Conservation (phyloP, 2,113 vertebrate species). For the Hemiscyllium ocellatum region DNA sequence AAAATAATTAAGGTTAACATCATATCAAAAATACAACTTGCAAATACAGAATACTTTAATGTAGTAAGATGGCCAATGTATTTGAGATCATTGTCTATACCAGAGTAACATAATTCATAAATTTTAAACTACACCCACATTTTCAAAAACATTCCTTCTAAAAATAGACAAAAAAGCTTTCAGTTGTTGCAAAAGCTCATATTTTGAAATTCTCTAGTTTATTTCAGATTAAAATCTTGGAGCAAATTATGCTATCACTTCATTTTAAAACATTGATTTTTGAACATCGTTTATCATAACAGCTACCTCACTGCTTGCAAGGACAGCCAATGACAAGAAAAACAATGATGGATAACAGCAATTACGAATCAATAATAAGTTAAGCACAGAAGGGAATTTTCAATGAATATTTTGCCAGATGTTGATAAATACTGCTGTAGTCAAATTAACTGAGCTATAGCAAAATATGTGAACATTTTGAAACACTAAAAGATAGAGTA, state of each 20-base stretch:
- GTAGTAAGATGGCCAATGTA: background rate
- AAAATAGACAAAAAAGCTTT: background rate
- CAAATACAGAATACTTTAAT: background rate
- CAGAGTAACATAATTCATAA: background rate
- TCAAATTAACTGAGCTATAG: background rate
- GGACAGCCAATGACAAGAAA: slow-evolving; percentile 29
- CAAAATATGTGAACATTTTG: slow-evolving; percentile 5
- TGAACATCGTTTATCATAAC: slow-evolving; percentile 4
- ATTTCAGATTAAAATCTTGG: background rate
- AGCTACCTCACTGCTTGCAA: background rate
- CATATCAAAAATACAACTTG: background rate
- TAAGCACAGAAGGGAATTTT: background rate
- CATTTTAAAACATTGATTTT: slow-evolving; percentile 2
- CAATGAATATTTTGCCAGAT: slow-evolving; percentile 6
- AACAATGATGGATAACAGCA: slow-evolving; percentile 37
- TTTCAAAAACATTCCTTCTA: background rate
- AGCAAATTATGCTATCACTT: slow-evolving; percentile 1
- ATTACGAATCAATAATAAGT: slow-evolving; percentile 33
- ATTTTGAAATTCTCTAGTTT: background rate
- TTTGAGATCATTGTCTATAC: background rate
- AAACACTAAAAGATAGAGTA: background rate
- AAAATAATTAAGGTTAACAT: background rate
- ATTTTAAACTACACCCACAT: background rate
- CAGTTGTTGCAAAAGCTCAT: background rate
- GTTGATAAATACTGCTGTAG: background rate